Conservation (phyloP, 92 coral and sea anemone species). For the Parazoanthus darwini region DNA sequence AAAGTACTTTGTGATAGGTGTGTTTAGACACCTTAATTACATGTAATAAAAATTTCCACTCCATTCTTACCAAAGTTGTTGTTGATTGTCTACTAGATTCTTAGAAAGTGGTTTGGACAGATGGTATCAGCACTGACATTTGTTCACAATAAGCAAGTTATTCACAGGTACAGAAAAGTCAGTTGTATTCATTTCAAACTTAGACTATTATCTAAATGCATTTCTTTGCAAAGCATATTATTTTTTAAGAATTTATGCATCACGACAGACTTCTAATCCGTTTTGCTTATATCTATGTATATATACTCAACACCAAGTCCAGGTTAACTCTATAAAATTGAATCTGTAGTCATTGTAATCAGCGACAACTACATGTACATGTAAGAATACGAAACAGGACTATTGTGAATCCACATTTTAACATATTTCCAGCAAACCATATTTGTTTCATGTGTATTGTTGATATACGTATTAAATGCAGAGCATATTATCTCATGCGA, state of each 20-base stretch:
- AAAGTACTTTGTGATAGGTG: background rate
- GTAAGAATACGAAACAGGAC: too few relatives aligned
- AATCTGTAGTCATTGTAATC: too few relatives aligned
- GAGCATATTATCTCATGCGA: too few relatives aligned
- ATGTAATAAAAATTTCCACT: background rate
- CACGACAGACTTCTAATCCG: background rate
- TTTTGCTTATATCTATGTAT: too few relatives aligned
- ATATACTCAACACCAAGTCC: too few relatives aligned
- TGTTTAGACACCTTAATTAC: background rate
- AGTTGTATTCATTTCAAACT: background rate
- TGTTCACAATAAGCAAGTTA: conserved; percentile 92
- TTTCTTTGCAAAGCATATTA: too few relatives aligned
- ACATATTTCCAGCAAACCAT: too few relatives aligned
- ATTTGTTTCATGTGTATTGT: too few relatives aligned
- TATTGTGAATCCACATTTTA: too few relatives aligned
- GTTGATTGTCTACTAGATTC: conserved; percentile 52
- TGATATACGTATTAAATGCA: too few relatives aligned
- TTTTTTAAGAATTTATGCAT: background rate
- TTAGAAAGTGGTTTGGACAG: conserved; percentile 99
- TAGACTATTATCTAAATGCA: background rate
- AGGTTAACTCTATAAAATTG: too few relatives aligned
- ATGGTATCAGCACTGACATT: conserved; percentile 83
- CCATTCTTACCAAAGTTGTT: background rate
- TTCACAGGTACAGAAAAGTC: conserved; percentile 71
- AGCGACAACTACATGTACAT: too few relatives aligned